These are phyloP conservation scores for Phalacrocorax brasilianus DNA, from an alignment of 2,113 vertebrate species.

Conservation along the genomic window DNA sequence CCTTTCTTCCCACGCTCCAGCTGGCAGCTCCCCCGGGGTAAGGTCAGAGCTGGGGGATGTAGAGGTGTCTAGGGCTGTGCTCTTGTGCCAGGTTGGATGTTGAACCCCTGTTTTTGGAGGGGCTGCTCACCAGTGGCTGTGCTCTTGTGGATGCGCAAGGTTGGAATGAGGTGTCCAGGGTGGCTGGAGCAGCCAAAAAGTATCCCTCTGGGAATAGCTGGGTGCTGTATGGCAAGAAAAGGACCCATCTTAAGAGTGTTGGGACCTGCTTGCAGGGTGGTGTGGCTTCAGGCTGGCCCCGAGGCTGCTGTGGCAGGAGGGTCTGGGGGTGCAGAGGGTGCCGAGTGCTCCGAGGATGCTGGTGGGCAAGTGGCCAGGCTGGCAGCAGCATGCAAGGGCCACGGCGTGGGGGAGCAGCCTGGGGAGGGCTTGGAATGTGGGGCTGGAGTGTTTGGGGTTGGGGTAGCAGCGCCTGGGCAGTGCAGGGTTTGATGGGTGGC, in stretches of 20 bases:
- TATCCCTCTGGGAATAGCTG: background rate
- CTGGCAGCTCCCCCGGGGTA: background rate
- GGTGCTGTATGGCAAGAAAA: background rate
- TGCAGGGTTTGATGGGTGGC: fast-evolving
- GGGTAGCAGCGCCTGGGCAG: background rate
- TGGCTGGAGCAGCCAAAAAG: background rate
- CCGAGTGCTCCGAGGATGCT: fast-evolving
- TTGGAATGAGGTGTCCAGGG: background rate
- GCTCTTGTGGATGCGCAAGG: background rate
- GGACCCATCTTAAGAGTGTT: background rate
- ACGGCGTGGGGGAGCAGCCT: fast-evolving
- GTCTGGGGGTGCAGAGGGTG: background rate
- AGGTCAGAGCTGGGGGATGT: background rate
- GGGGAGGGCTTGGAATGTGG: fast-evolving
- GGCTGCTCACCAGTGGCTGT: background rate
- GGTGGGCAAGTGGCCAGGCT: background rate
- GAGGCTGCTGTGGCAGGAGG: background rate
- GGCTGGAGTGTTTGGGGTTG: background rate
- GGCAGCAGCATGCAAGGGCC: background rate
- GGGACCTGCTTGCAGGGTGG: background rate
- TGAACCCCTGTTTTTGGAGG: background rate
- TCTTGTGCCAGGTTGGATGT: background rate
- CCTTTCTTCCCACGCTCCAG: background rate
- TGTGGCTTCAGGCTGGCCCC: background rate
- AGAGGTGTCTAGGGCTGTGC: background rate